phyloP scores from a whole-genome alignment of 2,888 invertebrate species.

The Pristionchus fissidentatus region DNA sequence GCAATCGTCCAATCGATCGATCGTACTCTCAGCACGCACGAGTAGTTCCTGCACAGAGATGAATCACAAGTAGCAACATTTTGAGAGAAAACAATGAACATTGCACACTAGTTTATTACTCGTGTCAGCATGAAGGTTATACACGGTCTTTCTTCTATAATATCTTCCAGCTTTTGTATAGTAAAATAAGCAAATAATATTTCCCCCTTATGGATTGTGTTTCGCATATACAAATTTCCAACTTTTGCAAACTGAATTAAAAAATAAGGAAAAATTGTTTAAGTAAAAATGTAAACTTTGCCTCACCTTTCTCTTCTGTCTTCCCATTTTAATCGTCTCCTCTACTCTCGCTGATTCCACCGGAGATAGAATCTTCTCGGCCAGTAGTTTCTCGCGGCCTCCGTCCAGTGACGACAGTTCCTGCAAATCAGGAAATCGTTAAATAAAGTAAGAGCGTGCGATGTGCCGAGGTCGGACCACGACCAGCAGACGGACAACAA shows the following conservation, averaged over 20 bases:
- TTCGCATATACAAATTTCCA: background rate
- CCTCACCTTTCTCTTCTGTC: constrained; percentile 40
- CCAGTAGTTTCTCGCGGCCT: constrained; percentile 32
- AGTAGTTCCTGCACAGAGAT: constrained; percentile 31
- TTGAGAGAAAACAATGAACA: background rate
- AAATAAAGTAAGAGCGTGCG: background rate
- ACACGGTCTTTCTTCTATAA: background rate
- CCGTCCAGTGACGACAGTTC: constrained; percentile 33
- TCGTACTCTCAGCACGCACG: constrained; percentile 58
- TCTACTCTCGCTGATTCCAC: constrained; percentile 11
- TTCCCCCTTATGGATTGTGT: too few relatives aligned
- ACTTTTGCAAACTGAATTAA: background rate
- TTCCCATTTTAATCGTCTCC: constrained; percentile 19
- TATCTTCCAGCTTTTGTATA: background rate
- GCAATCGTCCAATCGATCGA: constrained; percentile 69
- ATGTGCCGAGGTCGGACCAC: background rate
- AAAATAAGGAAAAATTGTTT: background rate
- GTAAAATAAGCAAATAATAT: background rate
- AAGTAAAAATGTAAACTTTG: background rate
- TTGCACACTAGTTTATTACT: background rate
- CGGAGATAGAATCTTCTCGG: constrained; percentile 40
- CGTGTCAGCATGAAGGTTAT: background rate
- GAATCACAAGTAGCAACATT: background rate
- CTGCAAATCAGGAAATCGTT: background rate
- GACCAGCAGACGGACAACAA: too few relatives aligned